Conservation (phyloP, 2,888 invertebrate species). For the Netelia virgata region DNA sequence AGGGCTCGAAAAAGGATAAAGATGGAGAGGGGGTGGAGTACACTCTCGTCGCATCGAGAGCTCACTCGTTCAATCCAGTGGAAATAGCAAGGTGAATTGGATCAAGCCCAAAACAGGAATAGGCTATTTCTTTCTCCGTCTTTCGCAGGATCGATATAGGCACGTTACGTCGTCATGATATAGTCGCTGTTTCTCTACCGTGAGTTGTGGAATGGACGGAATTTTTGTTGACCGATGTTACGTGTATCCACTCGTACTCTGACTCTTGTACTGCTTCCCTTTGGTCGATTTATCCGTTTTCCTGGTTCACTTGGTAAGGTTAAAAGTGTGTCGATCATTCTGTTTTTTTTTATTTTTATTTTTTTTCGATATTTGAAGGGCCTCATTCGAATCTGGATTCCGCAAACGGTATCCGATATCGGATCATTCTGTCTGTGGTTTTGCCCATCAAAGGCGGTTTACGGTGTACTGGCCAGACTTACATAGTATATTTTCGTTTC, state of each 20-base stretch:
- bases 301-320: slow-evolving; percentile 1
- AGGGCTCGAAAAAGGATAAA: background rate
- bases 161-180: background rate
- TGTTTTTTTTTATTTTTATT: slow-evolving; percentile 14
- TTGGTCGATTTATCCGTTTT: slow-evolving; percentile 15
- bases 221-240: slow-evolving; percentile 28
- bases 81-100: slow-evolving; percentile 49
- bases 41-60: slow-evolving; percentile 14
- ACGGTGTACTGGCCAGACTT: no score
- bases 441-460: background rate
- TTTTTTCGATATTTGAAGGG: slow-evolving; percentile 15
- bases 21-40: background rate
- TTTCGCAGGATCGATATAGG: slow-evolving; percentile 2
- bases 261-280: background rate
- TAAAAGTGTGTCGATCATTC: background rate
- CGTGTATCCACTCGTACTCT: background rate
- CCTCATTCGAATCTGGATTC: slow-evolving; percentile 11
- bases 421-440: slow-evolving; percentile 6
- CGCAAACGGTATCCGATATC: slow-evolving; percentile 21
- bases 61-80: slow-evolving; percentile 23
- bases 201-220: slow-evolving; percentile 16
- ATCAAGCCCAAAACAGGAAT: slow-evolving; percentile 48
- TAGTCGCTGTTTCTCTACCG: background rate
- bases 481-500: no score
- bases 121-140: slow-evolving; percentile 30